A percentile compares a stretch with the other conserved stretches of the same genome.
Evolutionary conservation across 2,113 vertebrate genomes (phyloP).

Genomic region (Lophochroa leadbeateri): DNA sequence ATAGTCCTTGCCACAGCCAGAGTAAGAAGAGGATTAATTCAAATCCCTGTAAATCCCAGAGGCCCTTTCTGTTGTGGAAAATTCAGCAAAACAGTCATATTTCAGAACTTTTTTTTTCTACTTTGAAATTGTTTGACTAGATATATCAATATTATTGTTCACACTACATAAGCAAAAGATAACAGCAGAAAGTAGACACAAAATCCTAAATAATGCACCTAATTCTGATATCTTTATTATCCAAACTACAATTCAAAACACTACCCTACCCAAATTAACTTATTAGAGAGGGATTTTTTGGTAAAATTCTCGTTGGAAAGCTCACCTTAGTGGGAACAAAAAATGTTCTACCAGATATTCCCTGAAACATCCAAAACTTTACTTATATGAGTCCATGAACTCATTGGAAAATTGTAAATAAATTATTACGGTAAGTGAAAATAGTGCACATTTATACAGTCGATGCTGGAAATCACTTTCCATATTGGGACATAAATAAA

Average conservation of each 20-base stretch:
- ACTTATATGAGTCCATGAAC: neutral
- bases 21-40: conserved; percentile 34
- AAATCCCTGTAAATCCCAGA: conserved; percentile 33
- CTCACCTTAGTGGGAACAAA: neutral
- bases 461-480: neutral
- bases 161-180: neutral
- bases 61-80: neutral
- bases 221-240: neutral
- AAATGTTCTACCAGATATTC: neutral
- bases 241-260: neutral
- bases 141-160: neutral
- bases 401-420: neutral
- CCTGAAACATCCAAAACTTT: neutral
- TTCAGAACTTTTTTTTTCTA: neutral
- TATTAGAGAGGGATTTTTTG: neutral
- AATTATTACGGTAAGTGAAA: neutral
- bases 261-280: neutral
- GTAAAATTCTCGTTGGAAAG: neutral
- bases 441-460: neutral
- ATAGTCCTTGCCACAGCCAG: neutral
- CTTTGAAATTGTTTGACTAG: neutral
- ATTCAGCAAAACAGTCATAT: neutral
- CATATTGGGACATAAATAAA: neutral
- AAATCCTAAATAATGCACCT: neutral
- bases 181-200: neutral